Evolutionary conservation across 2,797 vertebrate species (phyloP), one percentile per base, ranked within the genome.

Genomic region (Chanos chanos): DNA sequence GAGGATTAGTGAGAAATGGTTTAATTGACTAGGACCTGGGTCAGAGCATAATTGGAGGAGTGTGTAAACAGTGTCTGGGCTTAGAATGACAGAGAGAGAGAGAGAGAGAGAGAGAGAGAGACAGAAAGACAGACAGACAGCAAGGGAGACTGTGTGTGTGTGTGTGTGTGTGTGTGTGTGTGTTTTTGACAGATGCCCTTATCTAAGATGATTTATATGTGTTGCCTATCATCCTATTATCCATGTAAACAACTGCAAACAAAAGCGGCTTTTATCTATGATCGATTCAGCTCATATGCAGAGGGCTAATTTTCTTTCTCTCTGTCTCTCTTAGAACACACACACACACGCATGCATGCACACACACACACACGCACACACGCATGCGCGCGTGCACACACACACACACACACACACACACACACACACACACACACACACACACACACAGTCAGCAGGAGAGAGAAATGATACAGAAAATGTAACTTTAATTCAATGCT

Each of bases 11-110:
- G 52, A 40, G 30, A 66, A 78, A 73, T 63, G 61, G 48, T 63
- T 74, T 73, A 70, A 81, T 80, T 79, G 72, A 40, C 37, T 19
- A 52, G 63, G 15, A 5, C 7, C 27, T 3, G 5, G 59, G 56
- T 71, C 55, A 34, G 22, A n/a, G 30, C 34, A 40, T 31, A 53
- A 66, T 62, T 13, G 5, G 16, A 41, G 12, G 3, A 1, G 12
- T 51, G 8, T 28, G 19, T 47, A 56, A 58, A 65, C 48, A 67
- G 33, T 36, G 28, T 25, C 12, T 19, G 24, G 19, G 8, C 9
- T 9, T n/a, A n/a, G n/a, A n/a, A n/a, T n/a, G n/a, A 2, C 19
- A 4, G 4, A 10, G 9, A 22, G 40, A 10, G 4, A n/a, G n/a
- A n/a, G n/a, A n/a, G n/a, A n/a, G n/a, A n/a, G n/a, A n/a, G n/a